phyloP scores from a whole-genome alignment of 1,140 invertebrate species.

The Teleogryllus occipitalis region DNA sequence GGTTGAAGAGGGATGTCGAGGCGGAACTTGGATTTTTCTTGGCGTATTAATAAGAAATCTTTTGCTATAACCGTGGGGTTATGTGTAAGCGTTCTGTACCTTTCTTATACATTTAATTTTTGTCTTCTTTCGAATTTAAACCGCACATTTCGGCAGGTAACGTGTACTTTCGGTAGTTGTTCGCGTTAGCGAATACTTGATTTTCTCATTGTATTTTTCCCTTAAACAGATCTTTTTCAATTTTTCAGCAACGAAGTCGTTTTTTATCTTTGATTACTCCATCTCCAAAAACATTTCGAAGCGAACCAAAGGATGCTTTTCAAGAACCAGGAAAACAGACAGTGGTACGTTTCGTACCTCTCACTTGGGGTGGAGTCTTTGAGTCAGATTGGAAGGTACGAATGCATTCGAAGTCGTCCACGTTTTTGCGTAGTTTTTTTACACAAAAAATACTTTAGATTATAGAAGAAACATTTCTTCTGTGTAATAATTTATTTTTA shows the following conservation, averaged over 20 bases:
- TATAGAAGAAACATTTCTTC: too few species aligned
- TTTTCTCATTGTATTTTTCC: background rate
- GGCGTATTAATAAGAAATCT: slow-evolving; percentile 22
- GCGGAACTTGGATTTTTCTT: slow-evolving; percentile 19
- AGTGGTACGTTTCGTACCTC: slow-evolving; percentile 20
- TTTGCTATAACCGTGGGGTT: slow-evolving; percentile 22
- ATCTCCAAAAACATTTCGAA: slow-evolving; percentile 2
- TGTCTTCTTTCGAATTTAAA: slow-evolving; percentile 44
- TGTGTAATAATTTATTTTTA: slow-evolving; percentile 32
- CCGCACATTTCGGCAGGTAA: slow-evolving; percentile 36
- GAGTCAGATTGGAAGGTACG: slow-evolving; percentile 7
- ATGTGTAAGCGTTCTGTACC: slow-evolving; percentile 34
- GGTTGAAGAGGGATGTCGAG: slow-evolving; percentile 8
- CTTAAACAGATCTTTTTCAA: background rate
- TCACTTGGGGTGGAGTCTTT: slow-evolving; percentile 15
- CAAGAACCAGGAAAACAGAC: slow-evolving; percentile 9
- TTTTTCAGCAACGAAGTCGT: slow-evolving; percentile 15
- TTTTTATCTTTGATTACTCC: slow-evolving; percentile 10
- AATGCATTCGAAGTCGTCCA: background rate
- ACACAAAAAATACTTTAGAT: background rate
- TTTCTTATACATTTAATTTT: slow-evolving; percentile 47
- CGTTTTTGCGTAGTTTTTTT: background rate
- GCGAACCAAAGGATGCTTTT: background rate
- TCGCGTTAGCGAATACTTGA: background rate
- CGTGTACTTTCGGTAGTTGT: background rate